These are phyloP conservation scores for Eidolon helvum DNA, from an alignment of 2,113 vertebrate species.

Conservation along the genomic window DNA sequence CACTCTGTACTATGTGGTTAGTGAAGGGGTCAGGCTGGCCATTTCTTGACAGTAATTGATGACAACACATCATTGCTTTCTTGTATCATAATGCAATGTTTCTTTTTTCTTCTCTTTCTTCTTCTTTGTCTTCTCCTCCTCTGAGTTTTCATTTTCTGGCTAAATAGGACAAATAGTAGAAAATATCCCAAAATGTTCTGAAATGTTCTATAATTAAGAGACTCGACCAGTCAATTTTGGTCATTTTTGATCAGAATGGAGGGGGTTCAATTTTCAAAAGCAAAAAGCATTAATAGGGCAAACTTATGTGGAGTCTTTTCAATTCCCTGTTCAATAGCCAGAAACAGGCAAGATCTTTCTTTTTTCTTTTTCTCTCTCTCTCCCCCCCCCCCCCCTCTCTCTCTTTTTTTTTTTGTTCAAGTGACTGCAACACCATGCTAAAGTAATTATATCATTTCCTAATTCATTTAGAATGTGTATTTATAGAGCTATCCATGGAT, in stretches of 20 bases:
- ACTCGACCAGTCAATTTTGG: background rate
- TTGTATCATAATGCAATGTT: background rate
- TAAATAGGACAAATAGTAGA: background rate
- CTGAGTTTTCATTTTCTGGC: background rate
- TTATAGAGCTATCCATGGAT: background rate
- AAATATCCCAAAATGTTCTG: background rate
- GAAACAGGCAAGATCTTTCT: background rate
- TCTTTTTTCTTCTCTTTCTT: background rate
- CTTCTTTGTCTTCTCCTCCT: background rate
- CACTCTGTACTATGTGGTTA: too few relatives aligned
- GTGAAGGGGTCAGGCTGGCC: background rate
- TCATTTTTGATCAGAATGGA: background rate
- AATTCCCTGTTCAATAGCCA: background rate
- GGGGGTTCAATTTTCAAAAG: background rate
- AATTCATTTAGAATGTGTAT: slow-evolving; percentile 60
- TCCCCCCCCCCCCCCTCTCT: too few relatives aligned
- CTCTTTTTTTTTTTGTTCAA: background rate
- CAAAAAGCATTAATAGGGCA: background rate
- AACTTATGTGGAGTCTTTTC: background rate
- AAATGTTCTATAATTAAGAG: background rate
- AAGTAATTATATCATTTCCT: slow-evolving; percentile 70
- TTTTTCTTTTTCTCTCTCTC: too few relatives aligned
- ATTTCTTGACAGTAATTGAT: background rate
- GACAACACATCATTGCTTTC: background rate
- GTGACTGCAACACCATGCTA: slow-evolving; percentile 50